Conservation (phyloP, 64 coral and sea anemone species). For the Porites australiensis region DNA sequence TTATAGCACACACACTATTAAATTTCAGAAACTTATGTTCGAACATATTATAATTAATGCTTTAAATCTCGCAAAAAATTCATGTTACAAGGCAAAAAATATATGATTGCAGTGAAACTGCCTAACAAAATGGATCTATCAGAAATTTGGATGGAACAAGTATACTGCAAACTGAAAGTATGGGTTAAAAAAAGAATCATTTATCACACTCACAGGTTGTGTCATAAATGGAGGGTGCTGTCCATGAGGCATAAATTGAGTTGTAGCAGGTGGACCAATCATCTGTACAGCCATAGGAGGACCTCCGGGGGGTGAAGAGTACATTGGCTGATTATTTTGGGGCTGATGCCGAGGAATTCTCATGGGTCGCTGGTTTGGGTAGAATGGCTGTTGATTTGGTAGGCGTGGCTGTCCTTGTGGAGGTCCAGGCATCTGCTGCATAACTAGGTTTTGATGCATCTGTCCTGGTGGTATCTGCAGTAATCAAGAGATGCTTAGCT, state of each 20-base stretch:
- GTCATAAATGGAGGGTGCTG: constrained; percentile 8
- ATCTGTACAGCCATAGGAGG: constrained; percentile 34
- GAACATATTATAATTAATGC: not conserved
- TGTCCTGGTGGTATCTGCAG: not conserved
- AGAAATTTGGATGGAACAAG: too few relatives aligned
- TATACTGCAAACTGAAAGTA: too few relatives aligned
- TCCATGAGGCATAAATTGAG: constrained; percentile 36
- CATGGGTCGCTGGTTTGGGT: constrained; percentile 38
- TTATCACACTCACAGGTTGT: constrained; percentile 18
- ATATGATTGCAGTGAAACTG: too few relatives aligned
- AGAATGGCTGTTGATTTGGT: constrained; percentile 5
- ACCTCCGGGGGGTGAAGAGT: constrained; percentile 64
- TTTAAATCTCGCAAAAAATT: too few relatives aligned
- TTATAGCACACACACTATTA: too few relatives aligned
- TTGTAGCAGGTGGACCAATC: constrained; percentile 4
- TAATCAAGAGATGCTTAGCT: too few relatives aligned
- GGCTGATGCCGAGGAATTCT: constrained; percentile 48
- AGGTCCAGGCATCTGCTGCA: constrained; percentile 16
- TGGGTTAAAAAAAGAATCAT: too few relatives aligned
- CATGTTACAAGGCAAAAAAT: too few relatives aligned
- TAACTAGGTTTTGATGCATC: constrained; percentile 3
- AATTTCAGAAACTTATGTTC: not conserved
- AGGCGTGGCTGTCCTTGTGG: constrained; percentile 16
- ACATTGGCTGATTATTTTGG: constrained; percentile 62
- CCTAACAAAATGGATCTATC: too few relatives aligned